phyloP scores from a whole-genome alignment of 2,888 invertebrate genomes.

The Villa cingulata region DNA sequence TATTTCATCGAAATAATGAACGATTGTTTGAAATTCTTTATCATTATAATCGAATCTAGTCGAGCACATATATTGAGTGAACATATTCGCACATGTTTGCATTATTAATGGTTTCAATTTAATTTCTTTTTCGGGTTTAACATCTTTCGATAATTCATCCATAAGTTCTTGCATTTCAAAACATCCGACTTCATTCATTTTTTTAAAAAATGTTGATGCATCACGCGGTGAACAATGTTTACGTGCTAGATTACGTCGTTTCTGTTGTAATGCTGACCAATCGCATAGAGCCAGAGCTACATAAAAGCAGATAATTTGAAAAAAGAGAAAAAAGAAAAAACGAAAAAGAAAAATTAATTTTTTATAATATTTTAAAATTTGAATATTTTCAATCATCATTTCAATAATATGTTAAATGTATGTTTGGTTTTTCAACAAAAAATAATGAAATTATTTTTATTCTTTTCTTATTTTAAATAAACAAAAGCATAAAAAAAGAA shows the following conservation, averaged over 20 bases:
- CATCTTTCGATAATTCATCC: slow-evolving; percentile 38
- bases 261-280: slow-evolving; percentile 66
- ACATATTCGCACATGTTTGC: slow-evolving; percentile 63
- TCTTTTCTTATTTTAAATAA: too few relatives aligned
- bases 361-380: neutral
- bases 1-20: slow-evolving; percentile 62
- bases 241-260: slow-evolving; percentile 58
- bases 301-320: too few relatives aligned
- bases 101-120: slow-evolving; percentile 55
- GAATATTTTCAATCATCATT: neutral
- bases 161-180: slow-evolving; percentile 49
- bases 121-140: slow-evolving; percentile 31
- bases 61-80: slow-evolving; percentile 68
- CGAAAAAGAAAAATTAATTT: slow-evolving; percentile 11
- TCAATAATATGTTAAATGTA: too few relatives aligned
- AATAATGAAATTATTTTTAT: too few relatives aligned
- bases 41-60: slow-evolving; percentile 53
- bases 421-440: too few relatives aligned
- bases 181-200: slow-evolving; percentile 49
- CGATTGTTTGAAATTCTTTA: slow-evolving; percentile 46
- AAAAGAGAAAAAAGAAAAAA: too few relatives aligned
- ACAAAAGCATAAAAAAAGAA: too few relatives aligned
- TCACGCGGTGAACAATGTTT: slow-evolving; percentile 63
- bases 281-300: slow-evolving; percentile 70
- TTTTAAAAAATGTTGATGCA: slow-evolving; percentile 51